Conservation (phyloP, 2,888 invertebrate species). For the Merodon equestris region DNA sequence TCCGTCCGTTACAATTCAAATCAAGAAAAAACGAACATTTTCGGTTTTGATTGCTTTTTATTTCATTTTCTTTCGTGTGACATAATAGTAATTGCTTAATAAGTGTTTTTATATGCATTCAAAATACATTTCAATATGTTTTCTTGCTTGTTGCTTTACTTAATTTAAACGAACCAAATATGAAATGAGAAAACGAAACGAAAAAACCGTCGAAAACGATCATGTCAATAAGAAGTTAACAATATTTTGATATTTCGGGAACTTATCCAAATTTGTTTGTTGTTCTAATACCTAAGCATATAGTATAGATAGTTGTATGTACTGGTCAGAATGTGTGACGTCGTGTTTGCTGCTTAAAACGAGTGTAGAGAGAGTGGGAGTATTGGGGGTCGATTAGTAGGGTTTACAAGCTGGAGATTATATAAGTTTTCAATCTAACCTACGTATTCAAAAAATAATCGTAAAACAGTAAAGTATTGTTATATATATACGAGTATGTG, state of each 20-base stretch:
- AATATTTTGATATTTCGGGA: slow-evolving; percentile 67
- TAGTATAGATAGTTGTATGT: slow-evolving; percentile 19
- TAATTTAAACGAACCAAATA: slow-evolving; percentile 29
- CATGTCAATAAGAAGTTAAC: too few species aligned
- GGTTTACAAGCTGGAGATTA: slow-evolving; percentile 38
- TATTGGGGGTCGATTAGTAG: slow-evolving; percentile 30
- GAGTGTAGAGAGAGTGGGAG: slow-evolving; percentile 31
- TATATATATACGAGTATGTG: too few species aligned
- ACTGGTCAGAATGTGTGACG: slow-evolving; percentile 66
- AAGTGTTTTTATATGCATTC: slow-evolving; percentile 67
- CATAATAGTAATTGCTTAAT: slow-evolving; percentile 53
- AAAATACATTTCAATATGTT: slow-evolving; percentile 65
- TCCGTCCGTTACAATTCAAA: not conserved
- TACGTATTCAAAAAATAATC: not conserved
- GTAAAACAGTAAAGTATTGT: too few species aligned
- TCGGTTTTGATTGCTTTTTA: slow-evolving; percentile 47
- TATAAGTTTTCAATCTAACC: slow-evolving; percentile 35
- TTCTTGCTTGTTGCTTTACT: slow-evolving; percentile 37
- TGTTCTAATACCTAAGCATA: slow-evolving; percentile 46
- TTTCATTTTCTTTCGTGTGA: slow-evolving; percentile 57
- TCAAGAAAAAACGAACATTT: not conserved
- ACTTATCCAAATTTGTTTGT: slow-evolving; percentile 59
- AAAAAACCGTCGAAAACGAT: slow-evolving; percentile 33
- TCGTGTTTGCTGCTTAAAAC: slow-evolving; percentile 35
- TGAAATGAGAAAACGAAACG: slow-evolving; percentile 26